Base-by-base conservation (phyloP, 2,888 invertebrate species). In the Cheilosia variabilis region DNA sequence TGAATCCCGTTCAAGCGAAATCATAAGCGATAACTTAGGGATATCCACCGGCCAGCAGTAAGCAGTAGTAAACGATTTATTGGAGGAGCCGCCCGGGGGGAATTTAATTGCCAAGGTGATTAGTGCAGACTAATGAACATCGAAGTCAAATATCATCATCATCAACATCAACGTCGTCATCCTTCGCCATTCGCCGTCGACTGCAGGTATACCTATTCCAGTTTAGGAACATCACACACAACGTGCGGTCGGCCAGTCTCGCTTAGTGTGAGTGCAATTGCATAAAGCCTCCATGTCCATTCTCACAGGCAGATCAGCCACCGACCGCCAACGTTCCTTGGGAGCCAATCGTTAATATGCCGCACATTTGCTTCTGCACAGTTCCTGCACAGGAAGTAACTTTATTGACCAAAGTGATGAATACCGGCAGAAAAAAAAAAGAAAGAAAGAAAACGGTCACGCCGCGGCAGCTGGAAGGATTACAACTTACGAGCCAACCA, bases 101-200 rank as follows among this genome's bases (percentile, higher is more conserved):
- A 58, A 87, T 87, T 81, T 81, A 87, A 87, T 87, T 87, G 86
- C 86, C 81, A 81, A 87, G 81, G 86, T 87, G 86, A 87, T 87
- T 87, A 87, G 81, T 80, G 37, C 77, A 77, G 63, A 81, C 86
- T 87, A 81, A 86, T 86, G 81, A 86, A 81, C 81, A 87, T 77
- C 77, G 86, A 86, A 86, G 86, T 80, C 86, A 86, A 86, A 86
- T 86, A 86, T 86, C 80, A 86, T 86, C 86, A 75, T 75, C 86
- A 86, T 86, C 86, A 86, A 72, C 86, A 76, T 86, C 80, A 76
- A 66, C 57, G 68, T 37, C 45, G 58, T 66, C 57, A 47, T 50
- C 57, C 63, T 37, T 37, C 15, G 24, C 34, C 71, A 60, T 58
- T 53, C 63, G 17, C 41, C 24, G 60, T 24, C 43, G 50, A 37